Percentiles rank a stretch among this genome's conserved stretches.
These are phyloP conservation scores for Origma solitaria DNA, from an alignment of 2,113 vertebrate genomes.

Conservation along the genomic window DNA sequence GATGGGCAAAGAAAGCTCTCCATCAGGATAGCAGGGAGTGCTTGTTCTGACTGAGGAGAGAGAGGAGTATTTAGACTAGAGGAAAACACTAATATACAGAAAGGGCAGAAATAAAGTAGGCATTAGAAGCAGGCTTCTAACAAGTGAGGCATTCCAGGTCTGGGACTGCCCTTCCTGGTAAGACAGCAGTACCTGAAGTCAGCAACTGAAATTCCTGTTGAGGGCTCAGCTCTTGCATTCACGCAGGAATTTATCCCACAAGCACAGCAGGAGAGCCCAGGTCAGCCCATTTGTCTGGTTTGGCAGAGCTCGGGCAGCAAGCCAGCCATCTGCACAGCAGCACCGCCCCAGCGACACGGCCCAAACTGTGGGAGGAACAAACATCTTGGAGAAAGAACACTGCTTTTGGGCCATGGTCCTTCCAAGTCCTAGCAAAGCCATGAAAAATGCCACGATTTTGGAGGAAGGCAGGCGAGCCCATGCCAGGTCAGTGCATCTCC, in stretches of 20 bases:
- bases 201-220: not conserved
- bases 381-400: not conserved
- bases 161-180: not conserved
- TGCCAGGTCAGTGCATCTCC: not conserved
- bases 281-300: not conserved
- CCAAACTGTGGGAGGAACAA: not conserved
- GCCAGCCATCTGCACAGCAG: not conserved
- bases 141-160: not conserved
- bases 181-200: not conserved
- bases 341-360: rapidly evolving
- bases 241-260: not conserved
- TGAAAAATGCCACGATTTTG: not conserved
- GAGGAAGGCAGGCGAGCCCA: not conserved
- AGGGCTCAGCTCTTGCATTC: not conserved
- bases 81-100: not conserved
- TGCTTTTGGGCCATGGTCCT: not conserved
- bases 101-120: not conserved
- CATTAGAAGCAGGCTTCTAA: not conserved
- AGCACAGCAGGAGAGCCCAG: not conserved
- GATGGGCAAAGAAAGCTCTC: not conserved
- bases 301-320: not conserved
- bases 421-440: not conserved
- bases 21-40: not conserved
- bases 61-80: not conserved
- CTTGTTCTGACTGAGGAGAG: not conserved